Base-by-base conservation (phyloP, 23 tunicate species). In the Styela plicata region DNA sequence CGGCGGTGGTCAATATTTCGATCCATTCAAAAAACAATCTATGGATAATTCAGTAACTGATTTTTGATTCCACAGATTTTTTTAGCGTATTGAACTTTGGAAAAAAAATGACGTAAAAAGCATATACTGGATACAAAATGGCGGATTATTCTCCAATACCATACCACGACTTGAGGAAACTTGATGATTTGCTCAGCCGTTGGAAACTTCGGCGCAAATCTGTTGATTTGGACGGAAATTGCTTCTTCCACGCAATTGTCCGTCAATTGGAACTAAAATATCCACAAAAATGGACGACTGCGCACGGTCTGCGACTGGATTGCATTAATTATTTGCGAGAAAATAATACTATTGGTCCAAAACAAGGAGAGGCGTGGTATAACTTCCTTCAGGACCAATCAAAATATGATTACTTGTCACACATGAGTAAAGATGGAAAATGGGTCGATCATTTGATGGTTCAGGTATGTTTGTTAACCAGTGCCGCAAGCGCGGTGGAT, bases 241-340 rank as follows among this genome's bases (percentile, higher is more conserved):
- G 88, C 78, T 83, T 89, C 79, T 89, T 69, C 70, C 74, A 64
- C 57, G 85, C 94, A 18, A 35, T 89, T 17, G 71, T 67, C 19
- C 71, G 71, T 0, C 31, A 67, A 67, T 27, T 1, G 31, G 71
- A 1, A 1, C 16, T 1, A 27, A 5, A 32, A 1, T 67, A 63
- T 7, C 52, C 36, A 10, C 78, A 85, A 3, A 34, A 44, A 31
- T 23, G 34, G 2, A 28, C 35, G 2, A 37, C 82, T 17, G 65
- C 74, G n/a, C n/a, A 18, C 5, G 66, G 64, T 7, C 52, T 84
- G 25, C 82, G 94, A 64, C 25, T 10, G 31, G 64, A 71, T 18
- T 63, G 82, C 71, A 78, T 84, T 21, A 80, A 28, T 2, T 84
- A 83, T 64, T 81, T 89, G 2, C 74, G 78, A 24, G 44, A 65